Evolutionary conservation across 2,797 vertebrate species (phyloP).

Genomic region (Trematomus bernacchii): DNA sequence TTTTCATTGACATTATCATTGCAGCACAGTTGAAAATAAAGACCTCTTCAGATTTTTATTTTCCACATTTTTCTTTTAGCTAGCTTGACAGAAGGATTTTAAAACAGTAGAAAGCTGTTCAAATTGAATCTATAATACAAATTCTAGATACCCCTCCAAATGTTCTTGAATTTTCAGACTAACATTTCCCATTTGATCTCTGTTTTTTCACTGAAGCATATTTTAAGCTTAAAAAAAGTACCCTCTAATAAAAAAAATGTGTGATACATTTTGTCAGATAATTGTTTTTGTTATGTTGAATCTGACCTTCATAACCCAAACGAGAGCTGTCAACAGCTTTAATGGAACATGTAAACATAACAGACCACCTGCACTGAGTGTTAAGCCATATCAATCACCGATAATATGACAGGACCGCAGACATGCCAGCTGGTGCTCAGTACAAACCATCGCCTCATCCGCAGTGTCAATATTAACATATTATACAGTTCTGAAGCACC

Average conservation of each 20-base stretch:
- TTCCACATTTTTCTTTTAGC: neutral
- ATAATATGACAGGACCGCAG: slow-evolving; percentile 39
- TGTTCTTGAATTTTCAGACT: neutral
- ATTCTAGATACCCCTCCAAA: neutral
- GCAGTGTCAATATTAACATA: slow-evolving; percentile 50
- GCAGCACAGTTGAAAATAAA: neutral
- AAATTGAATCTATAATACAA: neutral
- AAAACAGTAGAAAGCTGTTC: neutral
- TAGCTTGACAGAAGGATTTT: neutral
- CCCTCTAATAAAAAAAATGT: neutral
- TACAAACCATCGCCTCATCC: slow-evolving; percentile 36
- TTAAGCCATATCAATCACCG: slow-evolving; percentile 29
- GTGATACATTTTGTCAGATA: neutral
- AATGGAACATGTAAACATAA: slow-evolving; percentile 18
- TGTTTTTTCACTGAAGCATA: neutral
- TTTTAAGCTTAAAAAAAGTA: neutral
- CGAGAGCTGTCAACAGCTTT: slow-evolving; percentile 8
- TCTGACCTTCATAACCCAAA: slow-evolving; percentile 1
- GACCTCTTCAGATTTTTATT: neutral
- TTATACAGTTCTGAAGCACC: slow-evolving; percentile 22
- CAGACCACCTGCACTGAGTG: slow-evolving; percentile 10
- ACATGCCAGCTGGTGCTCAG: slow-evolving; percentile 18
- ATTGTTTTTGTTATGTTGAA: slow-evolving; percentile 13
- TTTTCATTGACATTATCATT: neutral
- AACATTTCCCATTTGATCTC: neutral